phyloP scores from a whole-genome alignment of 2,113 vertebrate species.

The Rhinoderma darwinii region DNA sequence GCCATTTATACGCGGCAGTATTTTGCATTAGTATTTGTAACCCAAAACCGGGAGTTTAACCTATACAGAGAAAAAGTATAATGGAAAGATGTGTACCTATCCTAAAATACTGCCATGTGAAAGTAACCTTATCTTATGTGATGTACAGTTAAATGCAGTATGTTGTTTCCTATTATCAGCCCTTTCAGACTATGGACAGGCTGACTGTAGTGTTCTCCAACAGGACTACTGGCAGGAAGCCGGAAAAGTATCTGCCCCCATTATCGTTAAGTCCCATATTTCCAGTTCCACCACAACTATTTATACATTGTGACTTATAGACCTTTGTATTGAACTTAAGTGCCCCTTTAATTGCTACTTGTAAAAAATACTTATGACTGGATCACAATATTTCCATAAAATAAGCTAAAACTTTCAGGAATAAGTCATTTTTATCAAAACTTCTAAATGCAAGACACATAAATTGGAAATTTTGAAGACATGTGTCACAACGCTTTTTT shows the following conservation, averaged over 20 bases:
- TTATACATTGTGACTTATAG: neutral
- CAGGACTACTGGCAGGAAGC: neutral
- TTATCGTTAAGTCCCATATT: neutral
- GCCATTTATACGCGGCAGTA: no score
- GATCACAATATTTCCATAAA: constrained; percentile 20
- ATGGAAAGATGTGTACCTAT: no score
- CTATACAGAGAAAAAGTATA: no score
- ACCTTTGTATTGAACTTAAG: neutral
- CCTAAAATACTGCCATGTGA: no score
- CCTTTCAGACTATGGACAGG: neutral
- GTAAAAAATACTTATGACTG: neutral
- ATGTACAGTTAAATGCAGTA: neutral
- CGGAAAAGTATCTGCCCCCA: neutral
- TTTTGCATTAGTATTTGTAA: no score
- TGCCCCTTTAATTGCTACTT: neutral
- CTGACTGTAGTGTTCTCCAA: neutral
- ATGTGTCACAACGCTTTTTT: constrained; percentile 37
- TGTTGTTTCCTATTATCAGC: neutral
- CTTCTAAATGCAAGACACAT: neutral
- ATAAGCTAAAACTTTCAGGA: constrained; percentile 2
- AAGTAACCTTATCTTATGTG: neutral
- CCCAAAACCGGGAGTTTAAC: no score
- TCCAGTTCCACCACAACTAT: neutral
- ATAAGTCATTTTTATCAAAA: neutral
- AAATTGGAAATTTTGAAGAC: constrained; percentile 39